A percentile compares a stretch with the other conserved stretches of the same genome.
Evolutionary conservation across 1,140 invertebrate genomes (phyloP).

Genomic region (Nymphalis io): DNA sequence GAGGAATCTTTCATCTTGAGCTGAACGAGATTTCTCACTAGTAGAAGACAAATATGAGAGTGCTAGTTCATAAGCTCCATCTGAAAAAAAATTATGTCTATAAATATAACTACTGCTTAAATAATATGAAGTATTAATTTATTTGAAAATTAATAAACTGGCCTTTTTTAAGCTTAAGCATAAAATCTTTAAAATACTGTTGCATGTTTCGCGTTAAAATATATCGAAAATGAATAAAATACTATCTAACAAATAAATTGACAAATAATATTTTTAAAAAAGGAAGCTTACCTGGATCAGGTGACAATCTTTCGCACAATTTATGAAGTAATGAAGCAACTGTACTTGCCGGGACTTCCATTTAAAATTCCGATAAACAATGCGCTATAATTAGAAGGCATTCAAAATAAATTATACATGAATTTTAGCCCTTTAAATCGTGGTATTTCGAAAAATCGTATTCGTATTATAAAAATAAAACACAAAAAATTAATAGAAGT

Average conservation of each 20-base stretch:
- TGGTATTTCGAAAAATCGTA: too few species aligned
- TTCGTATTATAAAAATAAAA: too few species aligned
- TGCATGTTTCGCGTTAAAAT: constrained; percentile 58
- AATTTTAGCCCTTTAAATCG: too few species aligned
- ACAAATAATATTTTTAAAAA: constrained; percentile 53
- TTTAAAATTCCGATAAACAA: neutral
- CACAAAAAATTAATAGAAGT: too few species aligned
- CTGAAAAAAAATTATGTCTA: constrained; percentile 44
- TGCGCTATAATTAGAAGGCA: neutral
- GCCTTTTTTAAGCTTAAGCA: constrained; percentile 36
- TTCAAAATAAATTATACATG: neutral
- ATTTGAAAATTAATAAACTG: constrained; percentile 17
- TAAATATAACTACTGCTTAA: neutral
- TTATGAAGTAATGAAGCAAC: constrained; percentile 61
- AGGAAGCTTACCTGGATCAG: constrained; percentile 69
- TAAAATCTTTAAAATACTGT: constrained; percentile 55
- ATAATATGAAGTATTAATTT: constrained; percentile 8
- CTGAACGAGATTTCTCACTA: constrained; percentile 51
- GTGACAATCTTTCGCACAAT: constrained; percentile 66
- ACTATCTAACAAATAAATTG: constrained; percentile 20
- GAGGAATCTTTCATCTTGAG: constrained; percentile 65
- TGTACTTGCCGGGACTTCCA: constrained; percentile 55
- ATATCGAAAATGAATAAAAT: constrained; percentile 24
- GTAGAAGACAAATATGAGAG: constrained; percentile 69
- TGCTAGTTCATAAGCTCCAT: constrained; percentile 76